Evolutionary conservation across 2,113 vertebrate species (phyloP).

Genomic region (Eulemur macaco): DNA sequence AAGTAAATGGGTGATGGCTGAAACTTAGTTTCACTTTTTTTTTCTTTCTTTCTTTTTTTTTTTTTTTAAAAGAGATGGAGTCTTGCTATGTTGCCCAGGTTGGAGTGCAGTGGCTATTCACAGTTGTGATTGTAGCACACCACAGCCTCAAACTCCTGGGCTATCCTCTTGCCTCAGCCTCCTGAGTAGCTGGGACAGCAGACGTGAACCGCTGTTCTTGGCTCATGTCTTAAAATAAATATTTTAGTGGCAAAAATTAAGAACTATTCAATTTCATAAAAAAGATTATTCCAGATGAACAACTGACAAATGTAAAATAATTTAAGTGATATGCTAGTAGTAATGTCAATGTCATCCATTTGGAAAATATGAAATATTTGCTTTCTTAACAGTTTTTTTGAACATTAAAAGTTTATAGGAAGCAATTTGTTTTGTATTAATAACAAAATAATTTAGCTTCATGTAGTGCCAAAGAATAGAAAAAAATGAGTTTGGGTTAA

Average conservation of each 20-base stretch:
- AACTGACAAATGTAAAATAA: not conserved
- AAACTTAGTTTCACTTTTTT: not conserved
- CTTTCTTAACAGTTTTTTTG: not conserved
- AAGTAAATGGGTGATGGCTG: not conserved
- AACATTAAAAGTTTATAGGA: constrained; percentile 28
- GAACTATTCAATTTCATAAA: constrained; percentile 12
- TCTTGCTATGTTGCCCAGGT: not conserved
- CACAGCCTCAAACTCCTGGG: not conserved
- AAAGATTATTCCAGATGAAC: not conserved
- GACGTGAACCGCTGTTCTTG: not conserved
- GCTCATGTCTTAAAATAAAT: constrained; percentile 11
- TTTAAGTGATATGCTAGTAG: not conserved
- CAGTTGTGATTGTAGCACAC: not conserved
- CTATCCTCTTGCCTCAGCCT: not conserved
- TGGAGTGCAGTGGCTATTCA: not conserved
- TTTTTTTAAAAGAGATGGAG: not conserved
- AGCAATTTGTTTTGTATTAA: not conserved
- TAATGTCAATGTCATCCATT: constrained; percentile 35
- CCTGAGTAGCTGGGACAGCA: not conserved
- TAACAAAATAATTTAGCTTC: constrained; percentile 5
- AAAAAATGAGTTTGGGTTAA: not conserved
- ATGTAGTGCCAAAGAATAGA: not conserved
- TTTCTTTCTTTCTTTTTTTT: not conserved
- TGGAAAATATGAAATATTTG: constrained; percentile 26
- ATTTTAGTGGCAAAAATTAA: not conserved